These are phyloP conservation scores for Drosophila kikkawai DNA, from an alignment of 1,140 invertebrate genomes.

Conservation along the genomic window DNA sequence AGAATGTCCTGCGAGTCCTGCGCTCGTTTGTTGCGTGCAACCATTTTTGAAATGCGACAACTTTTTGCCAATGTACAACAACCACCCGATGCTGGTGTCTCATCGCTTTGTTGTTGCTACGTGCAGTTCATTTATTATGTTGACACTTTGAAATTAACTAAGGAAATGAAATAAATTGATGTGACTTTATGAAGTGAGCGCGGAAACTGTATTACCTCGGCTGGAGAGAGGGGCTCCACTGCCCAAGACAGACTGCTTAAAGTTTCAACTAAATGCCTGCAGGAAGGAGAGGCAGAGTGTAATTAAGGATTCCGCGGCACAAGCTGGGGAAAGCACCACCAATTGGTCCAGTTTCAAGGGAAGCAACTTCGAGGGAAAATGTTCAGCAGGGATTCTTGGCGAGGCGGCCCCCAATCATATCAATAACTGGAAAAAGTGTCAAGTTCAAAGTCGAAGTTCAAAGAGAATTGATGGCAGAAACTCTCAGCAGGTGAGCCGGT, in stretches of 20 bases:
- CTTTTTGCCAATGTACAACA: conserved; percentile 71
- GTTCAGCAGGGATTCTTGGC: not conserved
- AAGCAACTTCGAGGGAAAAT: not conserved
- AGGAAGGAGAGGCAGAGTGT: conserved; percentile 2
- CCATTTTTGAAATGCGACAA: conserved; percentile 83
- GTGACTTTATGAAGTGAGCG: conserved; percentile 81
- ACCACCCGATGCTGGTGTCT: conserved; percentile 5
- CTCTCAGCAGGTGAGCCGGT: not conserved
- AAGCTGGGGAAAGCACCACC: no score
- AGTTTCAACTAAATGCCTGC: conserved; percentile 28
- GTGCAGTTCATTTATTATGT: conserved; percentile 83
- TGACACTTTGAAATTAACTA: conserved; percentile 83
- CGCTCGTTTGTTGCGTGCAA: conserved; percentile 80
- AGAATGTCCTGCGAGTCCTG: conserved; percentile 73
- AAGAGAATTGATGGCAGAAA: conserved; percentile 11
- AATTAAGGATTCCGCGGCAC: conserved; percentile 64
- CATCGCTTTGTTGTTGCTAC: conserved; percentile 49
- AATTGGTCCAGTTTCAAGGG: not conserved
- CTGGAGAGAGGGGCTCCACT: no score
- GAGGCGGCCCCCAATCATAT: conserved; percentile 31
- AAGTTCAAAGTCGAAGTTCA: conserved; percentile 56
- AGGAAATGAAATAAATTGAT: conserved; percentile 83
- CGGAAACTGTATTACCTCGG: conserved; percentile 45
- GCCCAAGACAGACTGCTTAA: conserved; percentile 34
- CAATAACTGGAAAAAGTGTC: conserved; percentile 50